phyloP scores from a whole-genome alignment of 2,797 vertebrate species.

The Benthosema pterotum region DNA sequence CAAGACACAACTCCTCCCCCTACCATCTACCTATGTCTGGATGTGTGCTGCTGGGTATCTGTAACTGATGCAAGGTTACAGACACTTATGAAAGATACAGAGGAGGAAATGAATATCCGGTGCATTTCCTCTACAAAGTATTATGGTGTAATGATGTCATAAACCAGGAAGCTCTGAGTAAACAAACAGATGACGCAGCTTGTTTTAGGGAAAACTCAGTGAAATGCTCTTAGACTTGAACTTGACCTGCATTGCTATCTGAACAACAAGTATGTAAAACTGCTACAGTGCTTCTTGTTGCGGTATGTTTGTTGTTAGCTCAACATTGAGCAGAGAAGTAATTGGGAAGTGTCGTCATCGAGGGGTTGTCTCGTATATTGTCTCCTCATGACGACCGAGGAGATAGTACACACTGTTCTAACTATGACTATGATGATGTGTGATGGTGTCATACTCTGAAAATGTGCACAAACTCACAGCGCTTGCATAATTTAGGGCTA shows the following conservation, averaged over 20 bases:
- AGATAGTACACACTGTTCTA: too few relatives aligned
- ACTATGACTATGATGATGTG: too few relatives aligned
- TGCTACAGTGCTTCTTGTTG: too few relatives aligned
- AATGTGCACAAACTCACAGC: too few relatives aligned
- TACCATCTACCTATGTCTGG: not conserved
- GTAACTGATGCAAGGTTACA: not conserved
- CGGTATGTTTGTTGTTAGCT: too few relatives aligned
- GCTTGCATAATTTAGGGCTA: not conserved
- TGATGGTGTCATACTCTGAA: too few relatives aligned
- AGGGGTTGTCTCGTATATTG: too few relatives aligned
- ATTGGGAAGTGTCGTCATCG: too few relatives aligned
- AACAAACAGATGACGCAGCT: not conserved
- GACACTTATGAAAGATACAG: not conserved
- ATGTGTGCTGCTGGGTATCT: not conserved
- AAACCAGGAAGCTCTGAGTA: conserved; percentile 33
- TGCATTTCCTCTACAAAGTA: not conserved
- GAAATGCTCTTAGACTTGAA: not conserved
- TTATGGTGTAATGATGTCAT: too few relatives aligned
- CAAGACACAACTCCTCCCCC: conserved; percentile 17
- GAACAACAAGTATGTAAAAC: too few relatives aligned
- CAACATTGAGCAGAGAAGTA: too few relatives aligned
- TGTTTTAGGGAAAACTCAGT: not conserved
- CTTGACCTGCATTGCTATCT: not conserved
- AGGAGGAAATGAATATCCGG: conserved; percentile 3
- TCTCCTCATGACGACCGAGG: too few relatives aligned